These are phyloP conservation scores for Nestor notabilis DNA, from an alignment of 2,113 vertebrate genomes.

Conservation along the genomic window DNA sequence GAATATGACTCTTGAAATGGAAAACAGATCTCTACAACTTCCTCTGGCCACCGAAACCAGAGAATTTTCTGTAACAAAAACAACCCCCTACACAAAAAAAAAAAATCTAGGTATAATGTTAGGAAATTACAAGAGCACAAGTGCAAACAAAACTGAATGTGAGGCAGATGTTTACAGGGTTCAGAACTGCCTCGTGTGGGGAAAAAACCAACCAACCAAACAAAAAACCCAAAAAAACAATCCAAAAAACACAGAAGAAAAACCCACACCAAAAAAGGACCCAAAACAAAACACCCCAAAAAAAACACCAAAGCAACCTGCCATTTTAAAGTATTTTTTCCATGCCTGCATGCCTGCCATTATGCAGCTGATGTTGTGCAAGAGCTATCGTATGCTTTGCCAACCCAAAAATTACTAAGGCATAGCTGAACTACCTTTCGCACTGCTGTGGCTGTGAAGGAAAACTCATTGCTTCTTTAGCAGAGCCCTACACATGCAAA, in stretches of 20 bases:
- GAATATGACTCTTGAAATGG: background rate
- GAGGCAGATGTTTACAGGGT: background rate
- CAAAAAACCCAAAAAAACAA: background rate
- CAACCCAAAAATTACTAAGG: background rate
- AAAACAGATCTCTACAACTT: background rate
- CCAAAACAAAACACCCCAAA: background rate
- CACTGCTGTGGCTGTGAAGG: background rate
- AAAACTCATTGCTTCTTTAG: background rate
- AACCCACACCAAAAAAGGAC: background rate
- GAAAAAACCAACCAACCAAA: background rate
- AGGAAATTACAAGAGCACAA: background rate
- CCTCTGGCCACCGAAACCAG: background rate
- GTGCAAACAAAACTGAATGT: fast-evolving
- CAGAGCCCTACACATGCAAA: background rate
- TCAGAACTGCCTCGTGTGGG: background rate
- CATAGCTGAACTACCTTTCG: background rate
- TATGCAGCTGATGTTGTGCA: background rate
- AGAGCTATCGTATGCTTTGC: background rate
- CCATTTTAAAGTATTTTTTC: background rate
- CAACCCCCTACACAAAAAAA: background rate
- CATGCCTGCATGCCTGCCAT: background rate
- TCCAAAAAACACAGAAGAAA: background rate
- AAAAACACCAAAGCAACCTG: background rate
- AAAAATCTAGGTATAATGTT: fast-evolving
- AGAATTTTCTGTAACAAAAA: background rate